Base-by-base conservation (phyloP, 2,888 invertebrate genomes). In the Tinea pellionella region DNA sequence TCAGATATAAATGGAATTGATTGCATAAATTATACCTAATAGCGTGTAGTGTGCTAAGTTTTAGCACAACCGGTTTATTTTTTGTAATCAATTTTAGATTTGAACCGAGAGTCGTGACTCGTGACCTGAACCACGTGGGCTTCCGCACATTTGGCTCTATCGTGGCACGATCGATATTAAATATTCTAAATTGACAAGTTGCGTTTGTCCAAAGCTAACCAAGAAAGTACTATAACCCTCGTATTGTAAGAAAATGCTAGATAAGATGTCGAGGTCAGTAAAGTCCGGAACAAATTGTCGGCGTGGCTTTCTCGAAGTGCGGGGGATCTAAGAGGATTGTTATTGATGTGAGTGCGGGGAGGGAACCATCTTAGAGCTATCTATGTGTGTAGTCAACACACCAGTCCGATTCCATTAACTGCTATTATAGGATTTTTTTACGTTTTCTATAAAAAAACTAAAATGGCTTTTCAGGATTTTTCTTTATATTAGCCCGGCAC, bases 1-100 rank as follows among this genome's bases (percentile, higher is more conserved):
- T 71, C 24, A 43, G 71, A 73, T 68, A 64, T 67, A 69, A 71
- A 70, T 69, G 66, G 72, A 75, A 75, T 73, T 75, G 71, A 67
- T 65, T 77, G 79, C 82, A 83, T 83, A 80, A 75, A 80, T 84
- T 82, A 80, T 72, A 69, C 72, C 69, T 78, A 75, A 79, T 78
- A 72, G 73, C 65, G 70, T 72, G 73, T 47, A 57, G 57, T 15
- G 15, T 47, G n/a, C n/a, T 53, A 53, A 24, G n/a, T 30, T 57
- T 57, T 55, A 29, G 6, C 4, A 19, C 57, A 16, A 57, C 57
- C 57, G 57, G 57, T 57, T 57, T 55, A 16, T 77, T 78, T 77
- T 80, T 79, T 68, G 73, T 78, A 80, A 80, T 80, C 78, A 80
- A 80, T 80, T 79, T 82, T 78, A 77, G 73, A 81, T 83, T 82